Conservation (phyloP, 2,888 invertebrate genomes). For the Meloe dianella region DNA sequence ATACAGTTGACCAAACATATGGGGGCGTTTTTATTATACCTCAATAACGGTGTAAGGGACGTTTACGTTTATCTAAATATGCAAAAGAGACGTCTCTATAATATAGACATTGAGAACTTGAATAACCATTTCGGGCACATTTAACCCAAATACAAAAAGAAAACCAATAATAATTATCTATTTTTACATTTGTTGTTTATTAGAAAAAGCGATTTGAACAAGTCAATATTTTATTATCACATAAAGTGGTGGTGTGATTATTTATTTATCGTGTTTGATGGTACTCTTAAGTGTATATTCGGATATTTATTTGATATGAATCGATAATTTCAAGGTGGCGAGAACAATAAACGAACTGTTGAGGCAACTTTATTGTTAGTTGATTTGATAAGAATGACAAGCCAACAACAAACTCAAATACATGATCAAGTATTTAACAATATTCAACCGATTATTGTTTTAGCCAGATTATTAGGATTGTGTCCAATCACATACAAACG, state of each 20-base stretch:
- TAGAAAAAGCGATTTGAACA: too few relatives aligned
- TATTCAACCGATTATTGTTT: background rate
- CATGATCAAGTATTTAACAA: background rate
- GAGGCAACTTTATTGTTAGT: background rate
- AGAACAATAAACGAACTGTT: background rate
- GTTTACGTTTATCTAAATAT: constrained; percentile 5
- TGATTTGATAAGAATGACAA: background rate
- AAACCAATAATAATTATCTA: background rate
- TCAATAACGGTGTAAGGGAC: constrained; percentile 9
- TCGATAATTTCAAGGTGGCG: background rate
- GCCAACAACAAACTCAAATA: background rate
- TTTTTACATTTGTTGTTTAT: too few relatives aligned
- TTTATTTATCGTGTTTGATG: background rate
- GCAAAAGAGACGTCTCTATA: background rate
- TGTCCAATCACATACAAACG: background rate
- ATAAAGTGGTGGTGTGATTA: background rate
- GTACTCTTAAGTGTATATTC: background rate
- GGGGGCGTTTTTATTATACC: constrained; percentile 7
- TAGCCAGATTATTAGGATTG: background rate
- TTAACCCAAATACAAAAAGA: background rate
- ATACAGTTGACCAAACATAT: background rate
- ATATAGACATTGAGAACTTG: background rate
- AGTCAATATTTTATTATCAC: background rate
- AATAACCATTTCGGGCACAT: background rate
- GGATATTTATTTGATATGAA: background rate